These are phyloP conservation scores for Zapus hudsonius DNA, from an alignment of 2,113 vertebrate species.

Conservation along the genomic window DNA sequence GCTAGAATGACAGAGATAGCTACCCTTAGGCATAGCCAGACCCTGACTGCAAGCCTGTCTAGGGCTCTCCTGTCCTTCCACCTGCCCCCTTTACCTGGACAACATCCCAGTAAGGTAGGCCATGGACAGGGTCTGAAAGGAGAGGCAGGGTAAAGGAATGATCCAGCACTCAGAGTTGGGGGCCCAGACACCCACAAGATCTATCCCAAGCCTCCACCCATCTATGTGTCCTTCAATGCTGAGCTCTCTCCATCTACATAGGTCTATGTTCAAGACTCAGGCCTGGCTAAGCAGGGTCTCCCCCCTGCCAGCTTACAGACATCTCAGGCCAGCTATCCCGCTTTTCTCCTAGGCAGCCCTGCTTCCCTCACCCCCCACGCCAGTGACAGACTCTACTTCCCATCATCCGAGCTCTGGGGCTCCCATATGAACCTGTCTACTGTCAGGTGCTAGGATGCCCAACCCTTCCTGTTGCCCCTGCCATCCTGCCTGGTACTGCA, in stretches of 20 bases:
- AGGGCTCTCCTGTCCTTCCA: background rate
- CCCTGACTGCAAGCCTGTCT: background rate
- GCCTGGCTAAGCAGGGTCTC: background rate
- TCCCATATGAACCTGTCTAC: background rate
- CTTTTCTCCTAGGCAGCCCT: background rate
- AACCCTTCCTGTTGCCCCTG: too few relatives aligned
- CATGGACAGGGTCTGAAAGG: conserved; percentile 93
- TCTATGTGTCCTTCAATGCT: background rate
- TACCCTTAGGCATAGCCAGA: background rate
- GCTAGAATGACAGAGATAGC: background rate
- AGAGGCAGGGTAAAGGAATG: background rate
- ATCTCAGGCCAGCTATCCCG: background rate
- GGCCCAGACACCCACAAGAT: background rate
- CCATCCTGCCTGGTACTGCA: too few relatives aligned
- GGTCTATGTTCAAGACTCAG: background rate
- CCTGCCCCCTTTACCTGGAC: conserved; percentile 80
- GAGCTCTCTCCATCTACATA: background rate
- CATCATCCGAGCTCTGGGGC: background rate
- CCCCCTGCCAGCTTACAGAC: background rate
- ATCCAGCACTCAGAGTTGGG: background rate
- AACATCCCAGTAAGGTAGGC: conserved; percentile 97
- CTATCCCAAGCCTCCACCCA: background rate
- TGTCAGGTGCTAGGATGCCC: too few relatives aligned
- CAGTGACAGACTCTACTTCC: background rate
- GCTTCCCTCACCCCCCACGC: background rate